Evolutionary conservation across 2,797 vertebrate genomes (phyloP), one percentile per base, ranked within the genome.

Genomic region (Sebastes baramenuke): DNA sequence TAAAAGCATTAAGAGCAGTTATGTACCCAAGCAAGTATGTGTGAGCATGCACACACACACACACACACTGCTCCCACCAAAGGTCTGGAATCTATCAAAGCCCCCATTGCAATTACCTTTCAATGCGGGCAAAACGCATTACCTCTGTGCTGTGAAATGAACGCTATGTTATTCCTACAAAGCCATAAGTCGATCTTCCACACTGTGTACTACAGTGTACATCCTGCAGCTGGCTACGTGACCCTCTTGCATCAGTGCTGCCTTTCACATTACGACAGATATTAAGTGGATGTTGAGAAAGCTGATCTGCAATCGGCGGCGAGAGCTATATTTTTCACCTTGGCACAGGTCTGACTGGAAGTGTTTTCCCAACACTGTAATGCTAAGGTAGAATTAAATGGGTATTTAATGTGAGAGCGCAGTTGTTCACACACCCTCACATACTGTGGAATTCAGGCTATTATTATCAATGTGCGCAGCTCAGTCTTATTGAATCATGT

Each of bases 11-110:
- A 86, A 74, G 85, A 70, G 71, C 80, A 82, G 84, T 85, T 87
- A 89, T 88, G 87, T 85, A 67, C 32, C 52, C 81, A 24, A 49
- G 76, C 36, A 86, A 86, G 83, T 80, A 72, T 82, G 85, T 82
- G 75, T 55, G 69, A 81, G 77, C 68, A 24, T 62, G 8, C 11
- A 75, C n/a, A 73, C 74, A 74, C 70, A 65, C 75, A 66, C 58
- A 72, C 81, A 74, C 62, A 82, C 74, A 75, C 30, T 6, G 72
- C 62, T 83, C 70, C 81, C 77, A 87, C 81, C 62, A 77, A 85
- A 89, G 66, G 88, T 93, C 93, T 93, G 93, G 93, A 92, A 93
- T 93, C 92, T 90, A 93, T 94, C 92, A 94, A 88, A 93, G 77
- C 82, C 74, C 72, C 74, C 81, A 81, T 60, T 91, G 85, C 88